These are phyloP conservation scores for Lasioglossum calceatum DNA, from an alignment of 2,888 invertebrate species.

Conservation along the genomic window DNA sequence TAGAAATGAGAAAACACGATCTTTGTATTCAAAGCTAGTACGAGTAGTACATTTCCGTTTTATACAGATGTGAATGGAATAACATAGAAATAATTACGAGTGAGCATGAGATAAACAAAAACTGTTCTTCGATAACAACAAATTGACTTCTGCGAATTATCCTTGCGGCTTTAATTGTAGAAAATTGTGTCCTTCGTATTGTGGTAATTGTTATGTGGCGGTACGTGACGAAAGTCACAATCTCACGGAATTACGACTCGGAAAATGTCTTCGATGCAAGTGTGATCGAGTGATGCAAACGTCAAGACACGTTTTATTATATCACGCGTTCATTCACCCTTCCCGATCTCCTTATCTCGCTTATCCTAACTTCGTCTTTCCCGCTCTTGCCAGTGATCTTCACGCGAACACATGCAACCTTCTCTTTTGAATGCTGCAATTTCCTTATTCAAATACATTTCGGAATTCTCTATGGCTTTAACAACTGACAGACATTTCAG, in stretches of 20 bases:
- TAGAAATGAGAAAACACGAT: neutral
- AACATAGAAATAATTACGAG: neutral
- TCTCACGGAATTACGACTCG: neutral
- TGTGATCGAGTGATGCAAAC: slow-evolving; percentile 50
- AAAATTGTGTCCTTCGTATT: neutral
- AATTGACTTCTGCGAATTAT: neutral
- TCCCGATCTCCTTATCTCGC: slow-evolving; percentile 57
- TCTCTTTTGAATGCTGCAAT: slow-evolving; percentile 7
- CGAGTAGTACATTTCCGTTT: neutral
- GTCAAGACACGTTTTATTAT: slow-evolving; percentile 60
- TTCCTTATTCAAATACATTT: slow-evolving; percentile 5
- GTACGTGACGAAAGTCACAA: slow-evolving; percentile 22
- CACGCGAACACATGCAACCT: slow-evolving; percentile 28
- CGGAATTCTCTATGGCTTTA: neutral
- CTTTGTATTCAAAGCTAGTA: neutral
- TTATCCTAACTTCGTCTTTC: slow-evolving; percentile 43
- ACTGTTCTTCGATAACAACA: neutral
- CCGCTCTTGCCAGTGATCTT: slow-evolving; percentile 39
- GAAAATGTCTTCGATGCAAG: slow-evolving; percentile 50
- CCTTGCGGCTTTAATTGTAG: neutral
- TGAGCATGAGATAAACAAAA: neutral
- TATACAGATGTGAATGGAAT: neutral
- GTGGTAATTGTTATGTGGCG: slow-evolving; percentile 1
- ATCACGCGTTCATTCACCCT: slow-evolving; percentile 66
- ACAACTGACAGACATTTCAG: neutral